Evolutionary conservation across 2,888 invertebrate species (phyloP).

Genomic region (Platerodrilus igneus): DNA sequence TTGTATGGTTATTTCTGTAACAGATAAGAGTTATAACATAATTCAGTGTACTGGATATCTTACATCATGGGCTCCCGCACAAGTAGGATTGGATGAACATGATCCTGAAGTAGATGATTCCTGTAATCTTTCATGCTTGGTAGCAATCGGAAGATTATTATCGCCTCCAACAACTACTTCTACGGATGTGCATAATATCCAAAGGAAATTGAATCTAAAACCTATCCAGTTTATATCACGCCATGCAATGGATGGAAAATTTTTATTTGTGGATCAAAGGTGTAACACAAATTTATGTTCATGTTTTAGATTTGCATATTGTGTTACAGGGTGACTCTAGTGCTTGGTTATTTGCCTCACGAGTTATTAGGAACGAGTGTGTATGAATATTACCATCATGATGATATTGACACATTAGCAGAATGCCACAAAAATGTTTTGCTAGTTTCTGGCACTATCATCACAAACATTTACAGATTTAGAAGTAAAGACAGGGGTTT

Average conservation of each 20-base stretch:
- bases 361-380: conserved; percentile 88
- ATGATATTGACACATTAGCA: conserved; percentile 73
- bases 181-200: conserved; percentile 43
- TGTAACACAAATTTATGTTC: conserved; percentile 40
- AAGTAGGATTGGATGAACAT: conserved; percentile 64
- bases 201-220: conserved; percentile 51
- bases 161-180: conserved; percentile 57
- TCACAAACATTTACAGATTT: conserved; percentile 73
- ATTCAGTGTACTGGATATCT: conserved; percentile 92
- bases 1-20: background rate
- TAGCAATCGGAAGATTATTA: conserved; percentile 78
- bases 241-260: conserved; percentile 87
- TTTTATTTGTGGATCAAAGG: conserved; percentile 90
- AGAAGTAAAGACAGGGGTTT: conserved; percentile 73
- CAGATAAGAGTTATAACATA: conserved; percentile 80
- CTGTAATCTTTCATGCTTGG: conserved; percentile 78
- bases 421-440: conserved; percentile 79
- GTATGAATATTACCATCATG: conserved; percentile 86
- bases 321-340: conserved; percentile 71
- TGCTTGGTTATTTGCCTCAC: conserved; percentile 87
- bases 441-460: conserved; percentile 57
- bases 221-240: conserved; percentile 76
- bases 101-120: conserved; percentile 59
- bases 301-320: no score
- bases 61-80: conserved; percentile 85